Base-by-base conservation (phyloP, 2,113 vertebrate species). In the Eretmochelys imbricata region DNA sequence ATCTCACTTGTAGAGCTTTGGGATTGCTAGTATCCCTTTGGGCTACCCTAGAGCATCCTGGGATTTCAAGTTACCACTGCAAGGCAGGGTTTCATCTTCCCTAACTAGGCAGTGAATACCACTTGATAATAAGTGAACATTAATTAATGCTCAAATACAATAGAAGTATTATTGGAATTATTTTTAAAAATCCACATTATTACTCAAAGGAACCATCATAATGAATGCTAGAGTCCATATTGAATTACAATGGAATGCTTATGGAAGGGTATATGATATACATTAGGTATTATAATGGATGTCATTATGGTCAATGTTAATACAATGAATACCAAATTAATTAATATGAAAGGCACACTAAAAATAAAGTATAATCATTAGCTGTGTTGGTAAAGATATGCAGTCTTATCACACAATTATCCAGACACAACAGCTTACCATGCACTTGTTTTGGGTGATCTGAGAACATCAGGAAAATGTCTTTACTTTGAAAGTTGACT, bases 251-350 rank as follows among this genome's bases (percentile, higher is more conserved):
- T 91, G 79, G 55, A 94, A 95, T 82, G 94, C 94, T 96, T 88
- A 86, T 25, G 46, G 80, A 89, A 84, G 53, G 29, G 89, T 96
- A 87, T 94, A 90, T 95, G 80, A 84, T 55, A 94, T 94, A 59
- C 51, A 88, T 95, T 54, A 22, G 20, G 53, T 54, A 54, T 54
- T 97, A 96, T 96, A 82, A 97, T 95, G 75, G 80, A 82, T 96
- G 87, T 96, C 88, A 94, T 97, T 97, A 94, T 97, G 96, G 82
- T 80, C 95, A 96, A 85, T 89, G 76, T 95, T 97, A 98, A 96
- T 97, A 96, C 9, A 96, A 72, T 91, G 81, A 97, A 90, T 97
- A 90, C 57, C 82, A 94, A 97, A 90, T 97, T 91, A 97, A 89
- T 95, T 82, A 93, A 84, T 94, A 92, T 96, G 95, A 88, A 90